Conservation (phyloP, 2,797 vertebrate genomes). For the Acanthurus leucopareius region DNA sequence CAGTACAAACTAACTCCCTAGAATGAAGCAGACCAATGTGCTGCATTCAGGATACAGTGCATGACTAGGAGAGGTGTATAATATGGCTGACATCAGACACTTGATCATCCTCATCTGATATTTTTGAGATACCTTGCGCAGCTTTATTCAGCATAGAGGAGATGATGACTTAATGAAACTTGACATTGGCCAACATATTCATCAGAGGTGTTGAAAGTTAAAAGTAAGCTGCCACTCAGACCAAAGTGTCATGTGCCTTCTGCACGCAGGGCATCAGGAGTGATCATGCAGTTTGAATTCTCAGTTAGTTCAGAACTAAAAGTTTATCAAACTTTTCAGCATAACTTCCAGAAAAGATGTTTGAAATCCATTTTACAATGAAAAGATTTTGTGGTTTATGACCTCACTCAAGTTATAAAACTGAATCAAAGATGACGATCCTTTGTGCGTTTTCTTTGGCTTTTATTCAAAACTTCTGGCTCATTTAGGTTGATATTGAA, state of each 20-base stretch:
- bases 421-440: neutral
- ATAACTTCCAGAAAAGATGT: neutral
- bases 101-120: neutral
- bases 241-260: neutral
- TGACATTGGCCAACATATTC: neutral
- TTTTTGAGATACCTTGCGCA: neutral
- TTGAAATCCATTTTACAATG: neutral
- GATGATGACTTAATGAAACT: neutral
- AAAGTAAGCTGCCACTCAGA: neutral
- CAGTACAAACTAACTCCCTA: neutral
- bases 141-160: neutral
- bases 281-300: neutral
- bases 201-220: neutral
- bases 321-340: neutral
- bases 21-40: constrained; percentile 18
- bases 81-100: neutral
- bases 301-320: neutral
- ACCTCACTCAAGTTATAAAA: neutral
- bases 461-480: neutral
- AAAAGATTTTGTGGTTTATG: neutral
- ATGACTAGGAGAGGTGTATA: neutral
- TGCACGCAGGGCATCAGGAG: constrained; percentile 25
- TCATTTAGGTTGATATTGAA: neutral
- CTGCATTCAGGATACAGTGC: neutral
- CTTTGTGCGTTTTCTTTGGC: neutral